Evolutionary conservation across 1,140 invertebrate genomes (phyloP).

Genomic region (Ceratina japonica): DNA sequence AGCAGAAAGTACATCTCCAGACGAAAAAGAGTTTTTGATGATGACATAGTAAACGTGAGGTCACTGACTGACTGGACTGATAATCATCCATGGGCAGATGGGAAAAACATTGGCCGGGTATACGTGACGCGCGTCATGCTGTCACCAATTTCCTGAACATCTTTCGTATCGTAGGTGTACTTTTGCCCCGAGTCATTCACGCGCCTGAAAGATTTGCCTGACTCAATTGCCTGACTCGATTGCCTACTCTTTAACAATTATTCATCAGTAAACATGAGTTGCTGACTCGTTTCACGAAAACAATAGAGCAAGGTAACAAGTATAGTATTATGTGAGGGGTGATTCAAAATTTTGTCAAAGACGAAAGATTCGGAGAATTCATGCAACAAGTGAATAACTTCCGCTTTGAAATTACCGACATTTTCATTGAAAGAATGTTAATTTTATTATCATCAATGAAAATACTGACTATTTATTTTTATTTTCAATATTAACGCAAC

Average conservation of each 20-base stretch:
- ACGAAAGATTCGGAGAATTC: neutral
- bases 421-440: too few species aligned
- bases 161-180: neutral
- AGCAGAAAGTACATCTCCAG: neutral
- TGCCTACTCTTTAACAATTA: slow-evolving; percentile 25
- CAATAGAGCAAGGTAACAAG: slow-evolving; percentile 11
- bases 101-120: neutral
- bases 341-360: neutral
- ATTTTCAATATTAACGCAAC: too few species aligned
- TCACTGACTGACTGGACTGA: neutral
- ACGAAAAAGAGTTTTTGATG: neutral
- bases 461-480: too few species aligned
- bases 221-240: neutral
- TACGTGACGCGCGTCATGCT: slow-evolving; percentile 27
- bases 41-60: slow-evolving; percentile 13
- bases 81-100: neutral
- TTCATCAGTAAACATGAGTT: slow-evolving; percentile 43
- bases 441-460: too few species aligned
- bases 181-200: neutral
- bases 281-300: slow-evolving; percentile 1
- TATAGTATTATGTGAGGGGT: neutral
- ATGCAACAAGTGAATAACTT: neutral
- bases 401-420: neutral
- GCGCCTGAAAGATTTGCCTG: neutral
- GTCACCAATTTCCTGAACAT: slow-evolving; percentile 16